Percentiles rank a stretch among this genome's conserved stretches.
Evolutionary conservation across 2,113 vertebrate species (phyloP).

Genomic region (Hydropotes inermis): DNA sequence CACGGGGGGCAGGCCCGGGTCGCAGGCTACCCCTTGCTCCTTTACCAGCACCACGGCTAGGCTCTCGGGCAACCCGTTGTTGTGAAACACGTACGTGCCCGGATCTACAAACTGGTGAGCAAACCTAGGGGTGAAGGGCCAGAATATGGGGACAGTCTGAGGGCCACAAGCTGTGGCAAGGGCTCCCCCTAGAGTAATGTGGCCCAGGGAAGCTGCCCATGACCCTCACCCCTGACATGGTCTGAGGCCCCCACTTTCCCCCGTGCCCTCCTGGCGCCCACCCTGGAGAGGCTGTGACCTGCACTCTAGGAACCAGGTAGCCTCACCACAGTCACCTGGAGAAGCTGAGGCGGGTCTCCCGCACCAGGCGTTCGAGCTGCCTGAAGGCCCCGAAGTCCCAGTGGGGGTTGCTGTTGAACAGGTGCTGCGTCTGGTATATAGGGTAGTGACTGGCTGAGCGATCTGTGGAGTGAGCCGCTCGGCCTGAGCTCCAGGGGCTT

Average conservation of each 20-base stretch:
- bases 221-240: too few species aligned
- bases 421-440: conserved; percentile 92
- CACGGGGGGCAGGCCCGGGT: conserved; percentile 75
- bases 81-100: conserved; percentile 90
- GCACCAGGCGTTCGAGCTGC: conserved; percentile 86
- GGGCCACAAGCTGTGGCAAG: too few species aligned
- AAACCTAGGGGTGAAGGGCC: conserved; percentile 83
- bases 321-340: conserved; percentile 81
- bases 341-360: conserved; percentile 87
- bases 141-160: not conserved
- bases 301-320: not conserved
- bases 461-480: conserved; percentile 73
- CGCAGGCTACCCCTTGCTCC: conserved; percentile 81
- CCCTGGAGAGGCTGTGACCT: not conserved
- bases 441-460: conserved; percentile 90
- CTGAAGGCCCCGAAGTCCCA: conserved; percentile 95
- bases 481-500: not conserved
- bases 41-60: conserved; percentile 88
- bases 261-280: rapidly evolving
- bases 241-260: not conserved
- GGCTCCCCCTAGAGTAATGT: not conserved
- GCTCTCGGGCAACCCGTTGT: conserved; percentile 83
- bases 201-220: not conserved
- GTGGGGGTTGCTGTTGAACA: conserved; percentile 91
- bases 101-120: conserved; percentile 90